Percentiles rank a stretch among this genome's conserved stretches.
Conservation (phyloP, 2,113 vertebrate genomes). For the Crotalus tigris region DNA sequence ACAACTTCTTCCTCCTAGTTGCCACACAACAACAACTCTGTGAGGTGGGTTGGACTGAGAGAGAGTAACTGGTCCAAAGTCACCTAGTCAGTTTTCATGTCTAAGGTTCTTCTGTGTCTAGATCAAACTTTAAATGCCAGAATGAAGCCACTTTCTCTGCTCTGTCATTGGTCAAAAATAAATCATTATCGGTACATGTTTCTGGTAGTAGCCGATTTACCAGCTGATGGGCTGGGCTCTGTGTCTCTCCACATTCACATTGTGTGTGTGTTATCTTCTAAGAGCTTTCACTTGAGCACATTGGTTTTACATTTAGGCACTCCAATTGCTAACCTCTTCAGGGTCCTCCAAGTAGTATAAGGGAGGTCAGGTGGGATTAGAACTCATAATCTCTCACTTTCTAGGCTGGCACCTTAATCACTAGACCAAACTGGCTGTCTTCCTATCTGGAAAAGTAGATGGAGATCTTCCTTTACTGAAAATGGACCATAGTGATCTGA, state of each 20-base stretch:
- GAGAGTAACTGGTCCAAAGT: background rate
- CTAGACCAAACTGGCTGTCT: background rate
- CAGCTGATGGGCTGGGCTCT: background rate
- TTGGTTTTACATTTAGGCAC: background rate
- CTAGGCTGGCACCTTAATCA: background rate
- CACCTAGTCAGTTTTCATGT: no score
- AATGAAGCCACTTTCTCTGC: background rate
- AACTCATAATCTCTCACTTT: background rate
- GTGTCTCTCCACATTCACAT: background rate
- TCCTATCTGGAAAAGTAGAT: background rate
- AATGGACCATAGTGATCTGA: background rate
- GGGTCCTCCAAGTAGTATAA: background rate
- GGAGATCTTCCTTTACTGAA: background rate
- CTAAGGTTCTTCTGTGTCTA: background rate
- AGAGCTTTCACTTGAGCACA: background rate
- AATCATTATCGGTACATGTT: background rate
- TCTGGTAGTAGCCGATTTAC: background rate
- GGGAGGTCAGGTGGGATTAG: background rate
- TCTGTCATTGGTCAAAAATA: background rate
- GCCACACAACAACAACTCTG: background rate
- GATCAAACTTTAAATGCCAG: background rate
- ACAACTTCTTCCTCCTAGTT: background rate
- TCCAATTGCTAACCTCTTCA: background rate
- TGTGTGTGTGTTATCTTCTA: background rate
- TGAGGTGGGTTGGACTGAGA: background rate